Evolutionary conservation across 1,140 invertebrate species (phyloP), one percentile per base, ranked within the genome.

Genomic region (Rhyzopertha dominica): DNA sequence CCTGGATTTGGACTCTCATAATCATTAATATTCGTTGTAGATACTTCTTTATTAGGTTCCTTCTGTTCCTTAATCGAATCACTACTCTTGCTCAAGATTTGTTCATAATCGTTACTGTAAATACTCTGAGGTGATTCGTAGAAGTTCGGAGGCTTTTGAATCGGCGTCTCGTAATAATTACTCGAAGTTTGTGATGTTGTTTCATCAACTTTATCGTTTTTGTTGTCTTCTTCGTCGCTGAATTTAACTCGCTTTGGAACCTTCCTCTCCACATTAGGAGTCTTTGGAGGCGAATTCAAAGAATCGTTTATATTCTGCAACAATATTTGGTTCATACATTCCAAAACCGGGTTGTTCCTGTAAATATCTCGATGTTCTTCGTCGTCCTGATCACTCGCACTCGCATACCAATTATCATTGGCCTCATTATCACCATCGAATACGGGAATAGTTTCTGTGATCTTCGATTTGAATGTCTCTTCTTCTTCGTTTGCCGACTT

Each of bases 261-360:
- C 46, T 66, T 67, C 13, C 61, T 39, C 31, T 65, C 61, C 9
- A 60, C 37, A 25, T 58, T 61, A 7, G 66, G 66, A 12, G 61
- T 64, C 60, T 68, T 68, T 10, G 64, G 64, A 16, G 64, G 64
- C 5, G 64, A 65, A 47, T 54, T 59, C 12, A 59, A 46, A 13
- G 48, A 28, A 39, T 67, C 65, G 32, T 64, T 64, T 14, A 67
- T 66, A 52, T 78, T 77, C 59, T 77, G 75, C 10, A 85, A 61
- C 4, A 86, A 66, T 47, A 86, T 85, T 64, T 85, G 82, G 69
- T 85, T 85, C 19, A 86, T 82, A 54, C 82, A 85, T 59, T 85
- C 82, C 13, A 85, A 62, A 1, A 86, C 82, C 1, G 82, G 83
- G 66, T 85, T 85, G 53, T 85, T 81, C 59, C 81, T 79, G 45